phyloP scores from a whole-genome alignment of 2,113 vertebrate genomes.

The Brachypodius melanocephalos region DNA sequence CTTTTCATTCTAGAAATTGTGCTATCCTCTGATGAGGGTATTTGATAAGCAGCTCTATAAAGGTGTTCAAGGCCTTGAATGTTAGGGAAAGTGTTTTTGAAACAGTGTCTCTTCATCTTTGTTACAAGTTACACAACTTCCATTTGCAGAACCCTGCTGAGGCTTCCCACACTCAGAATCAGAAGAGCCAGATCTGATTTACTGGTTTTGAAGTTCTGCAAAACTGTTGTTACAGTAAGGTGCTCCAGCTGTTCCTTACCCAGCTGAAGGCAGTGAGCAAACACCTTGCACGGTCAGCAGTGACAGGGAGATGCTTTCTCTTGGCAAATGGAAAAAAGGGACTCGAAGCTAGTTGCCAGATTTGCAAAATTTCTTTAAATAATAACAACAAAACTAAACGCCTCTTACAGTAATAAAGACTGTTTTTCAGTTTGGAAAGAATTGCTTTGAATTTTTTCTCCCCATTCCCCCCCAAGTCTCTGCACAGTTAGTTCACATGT shows the following conservation, averaged over 20 bases:
- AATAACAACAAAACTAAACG: not conserved
- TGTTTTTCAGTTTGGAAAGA: not conserved
- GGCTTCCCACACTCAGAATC: not conserved
- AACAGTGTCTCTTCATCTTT: not conserved
- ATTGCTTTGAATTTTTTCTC: not conserved
- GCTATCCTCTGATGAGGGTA: not conserved
- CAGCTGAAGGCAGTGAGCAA: not conserved
- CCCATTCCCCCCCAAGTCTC: accelerated
- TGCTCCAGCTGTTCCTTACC: not conserved
- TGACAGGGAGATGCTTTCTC: not conserved
- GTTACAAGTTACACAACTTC: not conserved
- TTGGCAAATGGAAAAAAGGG: not conserved
- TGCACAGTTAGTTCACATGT: not conserved
- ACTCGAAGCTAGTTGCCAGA: not conserved
- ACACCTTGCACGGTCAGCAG: not conserved
- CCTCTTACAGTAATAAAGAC: not conserved
- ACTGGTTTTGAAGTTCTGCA: not conserved
- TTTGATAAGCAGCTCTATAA: not conserved
- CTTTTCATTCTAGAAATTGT: not conserved
- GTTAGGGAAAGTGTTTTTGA: not conserved
- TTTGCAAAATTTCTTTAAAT: not conserved
- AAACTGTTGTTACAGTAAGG: accelerated
- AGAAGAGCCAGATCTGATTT: not conserved
- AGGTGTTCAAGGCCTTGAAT: not conserved
- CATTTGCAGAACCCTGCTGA: not conserved